Evolutionary conservation across 2,888 invertebrate genomes (phyloP).

Genomic region (Drosophila setosimentum): DNA sequence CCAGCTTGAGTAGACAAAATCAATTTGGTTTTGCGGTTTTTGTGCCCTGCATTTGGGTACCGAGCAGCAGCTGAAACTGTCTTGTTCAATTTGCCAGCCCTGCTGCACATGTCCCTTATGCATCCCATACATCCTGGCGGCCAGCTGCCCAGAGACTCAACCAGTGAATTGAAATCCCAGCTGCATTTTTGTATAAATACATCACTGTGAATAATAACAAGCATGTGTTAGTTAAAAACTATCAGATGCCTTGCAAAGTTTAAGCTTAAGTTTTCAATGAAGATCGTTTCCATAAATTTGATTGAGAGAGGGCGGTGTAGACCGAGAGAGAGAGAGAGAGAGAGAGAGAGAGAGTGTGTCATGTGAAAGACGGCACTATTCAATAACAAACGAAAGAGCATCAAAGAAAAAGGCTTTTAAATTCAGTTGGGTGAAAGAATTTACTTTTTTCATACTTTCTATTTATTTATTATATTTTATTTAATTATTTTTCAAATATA

Average conservation of each 20-base stretch:
- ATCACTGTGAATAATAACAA: slow-evolving; percentile 60
- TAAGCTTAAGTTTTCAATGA: neutral
- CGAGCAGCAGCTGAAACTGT: slow-evolving; percentile 43
- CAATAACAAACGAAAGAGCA: too few species aligned
- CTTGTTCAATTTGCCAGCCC: slow-evolving; percentile 60
- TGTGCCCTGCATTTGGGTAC: slow-evolving; percentile 38
- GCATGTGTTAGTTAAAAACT: neutral
- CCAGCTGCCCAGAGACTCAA: slow-evolving; percentile 15
- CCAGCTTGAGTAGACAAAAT: slow-evolving; percentile 76
- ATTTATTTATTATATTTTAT: neutral
- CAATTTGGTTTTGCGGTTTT: slow-evolving; percentile 80
- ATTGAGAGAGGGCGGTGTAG: neutral
- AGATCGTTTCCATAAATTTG: neutral
- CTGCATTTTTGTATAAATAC: slow-evolving; percentile 67
- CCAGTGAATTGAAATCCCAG: slow-evolving; percentile 30
- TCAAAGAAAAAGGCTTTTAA: neutral
- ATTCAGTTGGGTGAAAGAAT: neutral
- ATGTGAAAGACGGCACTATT: neutral
- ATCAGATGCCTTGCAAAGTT: neutral
- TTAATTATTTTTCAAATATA: neutral
- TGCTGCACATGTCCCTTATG: slow-evolving; percentile 42
- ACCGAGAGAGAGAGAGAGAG: neutral
- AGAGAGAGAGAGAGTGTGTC: too few species aligned
- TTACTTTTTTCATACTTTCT: neutral
- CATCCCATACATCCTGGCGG: slow-evolving; percentile 14